Evolutionary conservation across 2,888 invertebrate genomes (phyloP), one percentile per base, ranked within the genome.

Genomic region (Cosmia trapezina): DNA sequence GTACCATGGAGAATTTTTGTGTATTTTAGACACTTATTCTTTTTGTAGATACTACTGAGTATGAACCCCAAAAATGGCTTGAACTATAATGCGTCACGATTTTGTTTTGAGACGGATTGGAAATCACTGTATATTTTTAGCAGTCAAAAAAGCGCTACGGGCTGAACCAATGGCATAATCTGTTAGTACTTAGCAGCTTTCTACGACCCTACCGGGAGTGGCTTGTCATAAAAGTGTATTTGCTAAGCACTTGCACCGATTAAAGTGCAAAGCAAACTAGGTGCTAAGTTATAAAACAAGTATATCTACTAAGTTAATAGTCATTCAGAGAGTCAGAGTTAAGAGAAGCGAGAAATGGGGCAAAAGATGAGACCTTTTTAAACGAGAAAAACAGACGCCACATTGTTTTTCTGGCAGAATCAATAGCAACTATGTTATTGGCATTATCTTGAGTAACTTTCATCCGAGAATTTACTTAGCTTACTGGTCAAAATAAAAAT

Each of bases 201-300:
- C 19, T 6, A 22, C 45, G 8, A 19, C 14, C 19, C 14, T 22
- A 33, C 11, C 22, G n/a, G 72, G 64, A n/a, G 57, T 45, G 72
- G 51, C 51, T 43, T 43, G 43, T n/a, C 56, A 56, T 43, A 57
- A 8, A 59, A 12, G 11, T 65, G 22, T 54, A 47, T 70, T 72
- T 72, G 47, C 60, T 4, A 41, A 56, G 12, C 47, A 47, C 37
- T 61, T 49, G n/a, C 56, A 71, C 28, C 17, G 19, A 73, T 62
- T 56, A 47, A 47, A 54, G 22, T 17, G 22, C 22, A 22, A 0
- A 61, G 22, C 43, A 45, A 61, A 61, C 11, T 45, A 12, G 12
- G 7, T 3, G 22, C 7, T 47, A 19, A 62, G 28, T 53, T 33
- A 11, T 11, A 45, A 33, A 70, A 22, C 37, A 22, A 37, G 33